Base-by-base conservation (phyloP, 2,113 vertebrate species). In the Holacanthus passer region DNA sequence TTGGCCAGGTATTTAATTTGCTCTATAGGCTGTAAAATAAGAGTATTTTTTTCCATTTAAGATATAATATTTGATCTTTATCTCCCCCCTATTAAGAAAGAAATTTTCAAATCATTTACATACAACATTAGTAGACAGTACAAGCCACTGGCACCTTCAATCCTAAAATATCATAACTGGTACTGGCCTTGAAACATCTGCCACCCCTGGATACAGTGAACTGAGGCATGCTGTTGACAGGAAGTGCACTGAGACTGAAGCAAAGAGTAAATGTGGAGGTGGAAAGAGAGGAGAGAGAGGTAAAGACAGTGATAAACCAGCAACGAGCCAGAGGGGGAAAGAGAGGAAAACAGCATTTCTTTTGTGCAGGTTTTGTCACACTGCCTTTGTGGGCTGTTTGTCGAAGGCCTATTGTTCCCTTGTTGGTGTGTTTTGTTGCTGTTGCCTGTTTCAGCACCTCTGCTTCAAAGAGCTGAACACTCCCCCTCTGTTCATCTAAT, bases 381-480 rank as follows among this genome's bases (percentile, higher is more conserved):
- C 63, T 39, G 70, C 81, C 79, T 91, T 87, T 93, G 77, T 92
- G 82, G 47, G 53, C 63, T 77, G 76, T 84, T 89, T 87, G 87
- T 77, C 53, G 19, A 62, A 47, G n/a, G 73, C 60, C 70, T 19
- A 77, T 91, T 89, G 84, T 87, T 53, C 47, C 66, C 77, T n/a
- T 60, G 66, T 70, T 73, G 67, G n/a, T 82, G 81, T 69, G 76
- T 88, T 94, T 93, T 92, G 93, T 93, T 69, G 66, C 59, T n/a
- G 58, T 85, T 88, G 84, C 86, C 81, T 88, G 73, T 92, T 91
- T 92, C 91, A 93, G 90, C 93, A 91, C 73, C 90, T 84, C 86
- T 90, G 66, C 64, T 48, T 90, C 85, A 92, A 92, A 92, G 81
- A 85, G 85, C 80, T 59, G 52, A 65, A 70, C 76, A 32, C 50